These are phyloP conservation scores for Ectemnius lituratus DNA, from an alignment of 2,888 invertebrate species.

Conservation along the genomic window DNA sequence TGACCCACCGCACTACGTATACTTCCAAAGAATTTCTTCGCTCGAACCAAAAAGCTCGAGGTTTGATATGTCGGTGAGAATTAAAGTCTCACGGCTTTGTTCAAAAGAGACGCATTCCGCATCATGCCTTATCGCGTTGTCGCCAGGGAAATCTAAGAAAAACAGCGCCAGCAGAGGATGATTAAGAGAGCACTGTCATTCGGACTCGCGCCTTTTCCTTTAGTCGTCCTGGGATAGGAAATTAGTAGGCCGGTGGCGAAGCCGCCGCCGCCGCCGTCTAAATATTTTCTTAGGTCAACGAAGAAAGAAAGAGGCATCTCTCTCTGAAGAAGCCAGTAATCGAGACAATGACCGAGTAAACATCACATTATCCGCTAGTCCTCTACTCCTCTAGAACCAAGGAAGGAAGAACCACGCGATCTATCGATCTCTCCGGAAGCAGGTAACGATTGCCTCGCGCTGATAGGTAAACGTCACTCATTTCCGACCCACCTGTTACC, in stretches of 20 bases:
- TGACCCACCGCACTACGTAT: no score
- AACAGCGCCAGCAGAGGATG: conserved; percentile 29
- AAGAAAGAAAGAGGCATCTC: conserved; percentile 1
- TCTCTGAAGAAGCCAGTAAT: conserved; percentile 25
- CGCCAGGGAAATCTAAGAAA: conserved; percentile 34
- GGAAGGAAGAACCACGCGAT: conserved; percentile 14
- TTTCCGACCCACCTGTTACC: not conserved
- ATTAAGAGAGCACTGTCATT: conserved; percentile 31
- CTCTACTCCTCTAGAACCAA: conserved; percentile 31
- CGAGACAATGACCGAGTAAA: conserved; percentile 57
- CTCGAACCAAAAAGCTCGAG: no score
- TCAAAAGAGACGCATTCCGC: not conserved
- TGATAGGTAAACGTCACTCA: not conserved
- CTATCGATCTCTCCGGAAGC: conserved; percentile 14
- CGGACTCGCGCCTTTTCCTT: conserved; percentile 37
- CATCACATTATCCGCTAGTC: conserved; percentile 57
- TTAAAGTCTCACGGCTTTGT: no score
- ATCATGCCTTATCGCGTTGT: conserved; percentile 39
- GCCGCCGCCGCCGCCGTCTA: conserved; percentile 47
- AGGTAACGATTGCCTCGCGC: conserved; percentile 11
- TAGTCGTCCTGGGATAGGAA: conserved; percentile 20
- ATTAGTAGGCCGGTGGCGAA: conserved; percentile 37
- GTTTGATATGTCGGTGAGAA: no score
- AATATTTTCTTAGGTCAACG: conserved; percentile 66
- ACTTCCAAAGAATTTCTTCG: no score